These are phyloP conservation scores for Lasioglossum zephyrum DNA, from an alignment of 2,888 invertebrate genomes.

Conservation along the genomic window DNA sequence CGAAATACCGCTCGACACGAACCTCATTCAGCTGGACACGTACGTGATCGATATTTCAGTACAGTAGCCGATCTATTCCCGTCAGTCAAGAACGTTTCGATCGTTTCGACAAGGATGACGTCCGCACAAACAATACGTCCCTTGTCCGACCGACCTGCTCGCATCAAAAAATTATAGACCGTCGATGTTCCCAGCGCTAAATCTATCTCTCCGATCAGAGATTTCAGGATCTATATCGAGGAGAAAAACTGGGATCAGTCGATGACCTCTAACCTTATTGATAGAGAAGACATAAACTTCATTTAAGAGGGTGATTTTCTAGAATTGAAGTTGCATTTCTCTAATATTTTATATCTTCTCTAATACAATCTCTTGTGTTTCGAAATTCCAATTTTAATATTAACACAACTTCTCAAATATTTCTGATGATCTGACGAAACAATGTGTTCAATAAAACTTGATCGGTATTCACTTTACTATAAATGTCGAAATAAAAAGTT, in stretches of 20 bases:
- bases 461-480: too few relatives aligned
- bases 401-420: too few relatives aligned
- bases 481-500: too few relatives aligned
- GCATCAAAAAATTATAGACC: not conserved
- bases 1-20: conserved; percentile 88
- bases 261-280: not conserved
- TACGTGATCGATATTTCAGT: conserved; percentile 81
- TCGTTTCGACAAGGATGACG: conserved; percentile 19
- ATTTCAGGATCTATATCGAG: not conserved
- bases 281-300: too few relatives aligned
- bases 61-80: conserved; percentile 5
- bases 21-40: conserved; percentile 98
- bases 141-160: not conserved
- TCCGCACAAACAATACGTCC: not conserved
- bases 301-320: too few relatives aligned
- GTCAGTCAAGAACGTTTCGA: not conserved
- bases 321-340: too few relatives aligned
- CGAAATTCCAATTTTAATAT: too few relatives aligned
- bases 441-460: too few relatives aligned
- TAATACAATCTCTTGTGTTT: too few relatives aligned
- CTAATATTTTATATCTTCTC: too few relatives aligned
- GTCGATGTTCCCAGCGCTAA: not conserved
- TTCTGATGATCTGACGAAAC: too few relatives aligned
- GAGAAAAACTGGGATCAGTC: not conserved
- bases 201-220: not conserved